These are phyloP conservation scores for Macrosteles quadrilineatus DNA, from an alignment of 1,140 invertebrate genomes.

Conservation along the genomic window DNA sequence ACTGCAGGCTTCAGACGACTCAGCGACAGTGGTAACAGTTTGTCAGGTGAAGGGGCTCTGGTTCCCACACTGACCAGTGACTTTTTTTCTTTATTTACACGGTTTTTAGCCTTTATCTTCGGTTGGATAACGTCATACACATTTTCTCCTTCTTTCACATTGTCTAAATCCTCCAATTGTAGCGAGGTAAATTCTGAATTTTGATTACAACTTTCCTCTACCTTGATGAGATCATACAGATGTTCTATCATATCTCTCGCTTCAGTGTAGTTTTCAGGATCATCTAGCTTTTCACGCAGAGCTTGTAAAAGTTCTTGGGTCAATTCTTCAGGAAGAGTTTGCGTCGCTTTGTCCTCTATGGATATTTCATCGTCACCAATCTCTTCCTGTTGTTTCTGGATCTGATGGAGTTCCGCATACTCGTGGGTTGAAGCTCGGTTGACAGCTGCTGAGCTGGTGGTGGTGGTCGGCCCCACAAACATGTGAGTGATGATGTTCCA, in stretches of 20 bases:
- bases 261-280: conserved; percentile 70
- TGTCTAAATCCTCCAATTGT: conserved; percentile 43
- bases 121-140: conserved; percentile 63
- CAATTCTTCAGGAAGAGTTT: conserved; percentile 71
- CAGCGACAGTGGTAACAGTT: conserved; percentile 51
- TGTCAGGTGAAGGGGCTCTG: conserved; percentile 61
- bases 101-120: conserved; percentile 52
- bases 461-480: conserved; percentile 52
- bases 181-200: conserved; percentile 46
- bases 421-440: conserved; percentile 60
- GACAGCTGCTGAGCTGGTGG: conserved; percentile 53
- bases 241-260: conserved; percentile 77
- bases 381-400: conserved; percentile 47
- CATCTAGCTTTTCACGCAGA: conserved; percentile 66
- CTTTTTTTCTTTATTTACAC: conserved; percentile 18
- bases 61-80: conserved; percentile 58
- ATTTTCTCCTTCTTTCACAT: conserved; percentile 53
- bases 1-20: conserved; percentile 38
- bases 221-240: conserved; percentile 74
- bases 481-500: conserved; percentile 49
- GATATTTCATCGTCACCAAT: conserved; percentile 45
- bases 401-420: conserved; percentile 57
- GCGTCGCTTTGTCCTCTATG: conserved; percentile 65
- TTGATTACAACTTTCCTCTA: conserved; percentile 68
- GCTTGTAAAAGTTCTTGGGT: conserved; percentile 71